These are phyloP conservation scores for Pollachius pollachius DNA, from an alignment of 2,113 vertebrate genomes.

Conservation along the genomic window DNA sequence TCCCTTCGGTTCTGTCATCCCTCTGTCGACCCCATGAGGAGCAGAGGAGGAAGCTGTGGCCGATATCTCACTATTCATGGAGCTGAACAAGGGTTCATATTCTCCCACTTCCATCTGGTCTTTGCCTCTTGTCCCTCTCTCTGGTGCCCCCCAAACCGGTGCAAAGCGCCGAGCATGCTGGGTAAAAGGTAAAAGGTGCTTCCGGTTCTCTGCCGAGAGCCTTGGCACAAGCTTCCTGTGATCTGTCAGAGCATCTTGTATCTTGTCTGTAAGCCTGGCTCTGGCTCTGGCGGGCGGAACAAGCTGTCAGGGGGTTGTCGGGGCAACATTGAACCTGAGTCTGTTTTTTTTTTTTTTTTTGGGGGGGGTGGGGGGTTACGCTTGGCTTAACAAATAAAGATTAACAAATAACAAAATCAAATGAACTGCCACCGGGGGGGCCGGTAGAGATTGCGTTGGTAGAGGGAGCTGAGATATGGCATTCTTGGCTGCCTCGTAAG, in stretches of 20 bases:
- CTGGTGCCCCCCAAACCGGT: background rate
- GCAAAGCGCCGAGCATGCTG: slow-evolving; percentile 25
- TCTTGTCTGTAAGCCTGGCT: slow-evolving; percentile 24
- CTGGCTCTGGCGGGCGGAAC: background rate
- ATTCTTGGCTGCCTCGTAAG: no score
- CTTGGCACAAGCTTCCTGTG: slow-evolving; percentile 27
- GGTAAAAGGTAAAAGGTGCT: slow-evolving; percentile 43
- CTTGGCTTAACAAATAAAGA: background rate
- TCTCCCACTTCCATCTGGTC: background rate
- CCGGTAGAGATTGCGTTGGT: no score
- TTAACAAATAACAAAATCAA: background rate
- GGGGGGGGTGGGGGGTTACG: background rate
- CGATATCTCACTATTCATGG: slow-evolving; percentile 27
- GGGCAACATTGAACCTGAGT: background rate
- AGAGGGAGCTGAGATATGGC: no score
- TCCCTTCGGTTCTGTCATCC: slow-evolving; percentile 15
- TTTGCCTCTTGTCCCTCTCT: background rate
- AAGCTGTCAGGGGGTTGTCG: slow-evolving; percentile 48
- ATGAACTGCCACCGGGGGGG: background rate
- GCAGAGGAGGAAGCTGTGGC: background rate
- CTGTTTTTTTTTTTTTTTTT: background rate
- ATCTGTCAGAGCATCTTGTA: slow-evolving; percentile 37
- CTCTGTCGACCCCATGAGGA: background rate
- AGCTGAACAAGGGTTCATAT: slow-evolving; percentile 11
- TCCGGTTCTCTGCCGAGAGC: slow-evolving; percentile 12